These are phyloP conservation scores for Rattus rattus DNA, from an alignment of 2,113 vertebrate species.

Conservation along the genomic window DNA sequence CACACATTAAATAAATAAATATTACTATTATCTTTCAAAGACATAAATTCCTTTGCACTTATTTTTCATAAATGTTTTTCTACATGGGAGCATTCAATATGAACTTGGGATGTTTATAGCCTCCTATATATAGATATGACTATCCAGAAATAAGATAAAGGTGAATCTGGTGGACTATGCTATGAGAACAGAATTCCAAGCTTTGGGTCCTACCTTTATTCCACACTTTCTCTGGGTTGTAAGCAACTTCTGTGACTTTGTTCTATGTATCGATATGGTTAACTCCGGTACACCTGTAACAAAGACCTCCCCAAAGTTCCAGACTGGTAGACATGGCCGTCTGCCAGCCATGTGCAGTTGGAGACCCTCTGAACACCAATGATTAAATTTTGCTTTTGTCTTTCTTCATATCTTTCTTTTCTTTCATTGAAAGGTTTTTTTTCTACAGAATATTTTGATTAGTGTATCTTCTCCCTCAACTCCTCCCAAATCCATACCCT, in stretches of 20 bases:
- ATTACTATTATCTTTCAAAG: conserved; percentile 8
- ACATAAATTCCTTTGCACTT: not conserved
- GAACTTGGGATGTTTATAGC: not conserved
- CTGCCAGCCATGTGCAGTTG: not conserved
- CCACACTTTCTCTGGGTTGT: not conserved
- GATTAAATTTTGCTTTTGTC: not conserved
- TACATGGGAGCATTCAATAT: not conserved
- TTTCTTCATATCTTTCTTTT: not conserved
- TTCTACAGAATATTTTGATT: not conserved
- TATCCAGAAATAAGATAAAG: not conserved
- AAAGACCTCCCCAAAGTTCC: not conserved
- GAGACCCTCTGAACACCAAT: not conserved
- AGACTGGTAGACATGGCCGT: not conserved
- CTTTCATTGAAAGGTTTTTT: not conserved
- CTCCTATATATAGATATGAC: not conserved
- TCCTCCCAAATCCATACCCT: not conserved
- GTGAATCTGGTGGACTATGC: not conserved
- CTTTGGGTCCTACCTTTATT: not conserved
- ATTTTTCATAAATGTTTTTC: not conserved
- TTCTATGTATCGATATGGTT: not conserved
- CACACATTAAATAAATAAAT: not conserved
- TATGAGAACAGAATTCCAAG: not conserved
- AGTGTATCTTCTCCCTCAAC: not conserved
- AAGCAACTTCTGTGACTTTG: not conserved
- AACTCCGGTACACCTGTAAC: not conserved